Evolutionary conservation across 2,888 invertebrate species (phyloP).

Genomic region (Lacanobia wlatinum): DNA sequence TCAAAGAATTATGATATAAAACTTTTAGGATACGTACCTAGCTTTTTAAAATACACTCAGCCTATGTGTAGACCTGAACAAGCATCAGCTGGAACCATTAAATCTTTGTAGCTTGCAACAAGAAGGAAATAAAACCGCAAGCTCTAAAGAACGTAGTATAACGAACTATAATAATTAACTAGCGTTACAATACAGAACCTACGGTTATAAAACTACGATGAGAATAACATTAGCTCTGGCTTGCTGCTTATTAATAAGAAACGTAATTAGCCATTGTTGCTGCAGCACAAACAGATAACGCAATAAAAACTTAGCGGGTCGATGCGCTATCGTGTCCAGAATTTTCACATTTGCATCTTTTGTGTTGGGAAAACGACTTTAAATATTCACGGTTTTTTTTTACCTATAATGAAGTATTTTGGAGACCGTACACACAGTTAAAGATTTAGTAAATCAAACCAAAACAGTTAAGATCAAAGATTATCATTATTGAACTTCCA

Average conservation of each 20-base stretch:
- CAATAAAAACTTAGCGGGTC: slow-evolving; percentile 24
- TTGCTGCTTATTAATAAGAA: slow-evolving; percentile 19
- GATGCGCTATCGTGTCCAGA: slow-evolving; percentile 22
- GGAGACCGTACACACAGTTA: neutral
- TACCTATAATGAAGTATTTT: neutral
- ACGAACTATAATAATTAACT: no score
- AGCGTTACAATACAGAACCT: neutral
- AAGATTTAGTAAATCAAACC: neutral
- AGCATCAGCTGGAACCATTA: neutral
- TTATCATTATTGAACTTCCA: no score
- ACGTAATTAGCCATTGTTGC: slow-evolving; percentile 49
- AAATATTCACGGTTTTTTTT: neutral
- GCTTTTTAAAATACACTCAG: no score
- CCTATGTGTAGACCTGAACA: neutral
- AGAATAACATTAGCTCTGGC: slow-evolving; percentile 12
- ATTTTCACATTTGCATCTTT: slow-evolving; percentile 17
- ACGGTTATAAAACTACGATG: slow-evolving; percentile 29
- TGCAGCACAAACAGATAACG: slow-evolving; percentile 29
- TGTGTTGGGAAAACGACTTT: neutral
- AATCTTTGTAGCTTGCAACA: no score
- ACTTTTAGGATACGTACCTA: no score
- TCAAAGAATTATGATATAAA: no score
- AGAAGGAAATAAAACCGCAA: neutral
- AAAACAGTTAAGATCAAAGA: neutral
- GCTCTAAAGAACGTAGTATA: neutral